phyloP scores from a whole-genome alignment of 1,140 invertebrate species.

The Zaprionus africanus region DNA sequence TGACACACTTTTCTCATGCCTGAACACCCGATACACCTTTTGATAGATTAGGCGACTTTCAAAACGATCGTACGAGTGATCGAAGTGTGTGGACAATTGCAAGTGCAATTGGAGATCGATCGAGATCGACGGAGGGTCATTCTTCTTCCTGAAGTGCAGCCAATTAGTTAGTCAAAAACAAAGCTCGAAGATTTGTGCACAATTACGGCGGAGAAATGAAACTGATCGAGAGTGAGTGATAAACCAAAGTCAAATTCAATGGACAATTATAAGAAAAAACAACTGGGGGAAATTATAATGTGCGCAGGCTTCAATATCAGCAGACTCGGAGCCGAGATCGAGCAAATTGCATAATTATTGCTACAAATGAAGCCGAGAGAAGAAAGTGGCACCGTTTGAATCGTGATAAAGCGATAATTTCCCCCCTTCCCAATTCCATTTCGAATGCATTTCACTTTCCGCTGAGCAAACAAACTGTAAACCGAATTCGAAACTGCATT shows the following conservation, averaged over 20 bases:
- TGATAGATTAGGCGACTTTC: conserved; percentile 40
- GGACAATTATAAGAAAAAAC: conserved; percentile 48
- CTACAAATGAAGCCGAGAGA: conserved; percentile 71
- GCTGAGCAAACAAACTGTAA: conserved; percentile 70
- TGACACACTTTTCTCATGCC: conserved; percentile 57
- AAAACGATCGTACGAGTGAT: conserved; percentile 17
- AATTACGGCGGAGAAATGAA: conserved; percentile 58
- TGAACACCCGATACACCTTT: not conserved
- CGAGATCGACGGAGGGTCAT: conserved; percentile 20
- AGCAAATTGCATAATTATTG: conserved; percentile 83
- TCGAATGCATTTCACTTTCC: conserved; percentile 77
- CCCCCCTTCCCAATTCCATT: conserved; percentile 17
- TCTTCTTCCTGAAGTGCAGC: conserved; percentile 66
- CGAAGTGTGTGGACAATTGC: conserved; percentile 24
- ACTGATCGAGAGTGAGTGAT: conserved; percentile 43
- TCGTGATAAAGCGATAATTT: conserved; percentile 83
- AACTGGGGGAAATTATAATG: conserved; percentile 40
- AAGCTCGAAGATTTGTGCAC: conserved; percentile 62
- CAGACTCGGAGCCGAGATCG: not conserved
- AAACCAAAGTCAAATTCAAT: conserved; percentile 45
- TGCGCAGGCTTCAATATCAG: conserved; percentile 14
- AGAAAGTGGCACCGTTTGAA: conserved; percentile 82
- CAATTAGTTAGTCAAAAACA: conserved; percentile 79
- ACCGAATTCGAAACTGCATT: conserved; percentile 18
- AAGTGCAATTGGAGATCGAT: conserved; percentile 43